These are phyloP conservation scores for Micrastur ruficollis DNA, from an alignment of 2,797 vertebrate species.

Conservation along the genomic window DNA sequence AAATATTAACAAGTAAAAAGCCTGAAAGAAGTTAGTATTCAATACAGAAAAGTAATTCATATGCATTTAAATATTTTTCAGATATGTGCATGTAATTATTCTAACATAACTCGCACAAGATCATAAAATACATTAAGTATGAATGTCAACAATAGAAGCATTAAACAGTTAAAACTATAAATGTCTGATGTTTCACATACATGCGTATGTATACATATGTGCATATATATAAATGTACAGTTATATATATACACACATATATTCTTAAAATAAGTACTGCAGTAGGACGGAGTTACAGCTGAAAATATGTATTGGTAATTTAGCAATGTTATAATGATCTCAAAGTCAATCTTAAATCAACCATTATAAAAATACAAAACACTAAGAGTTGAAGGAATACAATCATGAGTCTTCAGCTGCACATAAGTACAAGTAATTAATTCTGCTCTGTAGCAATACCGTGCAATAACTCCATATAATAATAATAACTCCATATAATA, in stretches of 20 bases:
- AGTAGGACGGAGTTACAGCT: not conserved
- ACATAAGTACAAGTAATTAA: not conserved
- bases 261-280: not conserved
- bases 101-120: not conserved
- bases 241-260: not conserved
- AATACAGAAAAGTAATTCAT: not conserved
- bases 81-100: not conserved
- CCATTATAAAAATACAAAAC: not conserved
- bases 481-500: not conserved
- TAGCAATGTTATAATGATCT: not conserved
- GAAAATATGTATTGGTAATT: not conserved
- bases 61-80: not conserved
- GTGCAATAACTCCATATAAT: not conserved
- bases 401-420: not conserved
- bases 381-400: not conserved
- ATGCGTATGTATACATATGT: not conserved
- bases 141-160: not conserved
- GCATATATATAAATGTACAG: not conserved
- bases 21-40: constrained; percentile 31
- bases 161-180: not conserved
- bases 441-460: not conserved
- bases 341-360: not conserved
- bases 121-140: not conserved
- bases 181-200: not conserved
- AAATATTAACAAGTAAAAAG: not conserved